A percentile compares a stretch with the other conserved stretches of the same genome.
phyloP scores from a whole-genome alignment of 2,113 vertebrate species.

The Neoarius graeffei region DNA sequence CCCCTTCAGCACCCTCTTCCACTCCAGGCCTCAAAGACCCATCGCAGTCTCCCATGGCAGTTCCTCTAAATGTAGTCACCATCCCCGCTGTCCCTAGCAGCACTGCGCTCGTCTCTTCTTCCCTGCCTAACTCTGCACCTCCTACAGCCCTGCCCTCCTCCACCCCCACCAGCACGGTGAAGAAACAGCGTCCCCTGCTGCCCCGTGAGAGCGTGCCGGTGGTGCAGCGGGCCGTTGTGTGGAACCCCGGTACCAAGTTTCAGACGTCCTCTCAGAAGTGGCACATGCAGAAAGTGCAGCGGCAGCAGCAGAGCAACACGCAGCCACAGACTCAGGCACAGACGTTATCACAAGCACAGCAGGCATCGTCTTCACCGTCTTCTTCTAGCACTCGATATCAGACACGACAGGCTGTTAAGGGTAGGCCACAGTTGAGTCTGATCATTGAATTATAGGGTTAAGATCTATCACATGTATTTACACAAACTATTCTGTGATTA shows the following conservation, averaged over 20 bases:
- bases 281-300: conserved; percentile 97
- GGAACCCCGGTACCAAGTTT: conserved; percentile 92
- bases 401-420: conserved; percentile 96
- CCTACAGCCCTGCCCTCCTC: conserved; percentile 68
- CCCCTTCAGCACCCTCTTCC: conserved; percentile 72
- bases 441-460: neutral
- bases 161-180: conserved; percentile 76
- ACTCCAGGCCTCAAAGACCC: conserved; percentile 73
- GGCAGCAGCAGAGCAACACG: conserved; percentile 82
- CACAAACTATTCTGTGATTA: neutral
- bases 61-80: conserved; percentile 73
- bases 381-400: conserved; percentile 93
- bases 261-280: conserved; percentile 98
- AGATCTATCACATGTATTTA: neutral
- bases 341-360: conserved; percentile 72
- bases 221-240: conserved; percentile 89
- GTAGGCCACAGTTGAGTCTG: conserved; percentile 64
- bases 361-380: conserved; percentile 61
- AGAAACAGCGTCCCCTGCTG: conserved; percentile 94
- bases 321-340: conserved; percentile 59
- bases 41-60: conserved; percentile 78
- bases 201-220: conserved; percentile 92
- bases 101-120: conserved; percentile 58
- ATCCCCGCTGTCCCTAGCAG: conserved; percentile 73
- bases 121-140: conserved; percentile 60